Percentiles rank a stretch among this genome's conserved stretches.
phyloP scores from a whole-genome alignment of 2,113 vertebrate species.

The Chunga burmeisteri region DNA sequence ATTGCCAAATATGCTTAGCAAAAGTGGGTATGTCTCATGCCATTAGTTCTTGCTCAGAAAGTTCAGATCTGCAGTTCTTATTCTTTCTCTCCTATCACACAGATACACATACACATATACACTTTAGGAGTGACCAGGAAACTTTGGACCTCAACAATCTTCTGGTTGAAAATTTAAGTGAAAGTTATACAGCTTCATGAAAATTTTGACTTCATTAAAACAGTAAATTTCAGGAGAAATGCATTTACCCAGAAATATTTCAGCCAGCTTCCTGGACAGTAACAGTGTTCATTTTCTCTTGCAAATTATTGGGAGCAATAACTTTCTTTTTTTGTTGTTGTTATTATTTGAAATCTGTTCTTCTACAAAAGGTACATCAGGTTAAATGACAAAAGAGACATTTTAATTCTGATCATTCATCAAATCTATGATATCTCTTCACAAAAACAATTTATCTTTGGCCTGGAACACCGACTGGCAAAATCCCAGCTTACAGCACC shows the following conservation, averaged over 20 bases:
- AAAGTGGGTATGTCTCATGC: background rate
- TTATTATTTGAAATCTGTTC: background rate
- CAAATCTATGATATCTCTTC: background rate
- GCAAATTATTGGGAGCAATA: background rate
- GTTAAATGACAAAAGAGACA: background rate
- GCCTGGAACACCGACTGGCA: slow-evolving; percentile 25
- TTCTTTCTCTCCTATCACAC: background rate
- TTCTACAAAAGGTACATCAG: background rate
- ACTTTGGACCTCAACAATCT: background rate
- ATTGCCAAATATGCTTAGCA: background rate
- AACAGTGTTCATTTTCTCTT: background rate
- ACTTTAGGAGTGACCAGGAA: background rate
- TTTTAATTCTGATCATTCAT: background rate
- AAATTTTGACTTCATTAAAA: background rate
- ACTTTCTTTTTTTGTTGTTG: rapidly evolving
- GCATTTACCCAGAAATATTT: background rate
- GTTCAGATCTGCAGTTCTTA: background rate
- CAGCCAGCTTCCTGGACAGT: background rate
- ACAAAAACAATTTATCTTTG: background rate
- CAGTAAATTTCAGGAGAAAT: background rate
- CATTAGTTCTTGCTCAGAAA: background rate
- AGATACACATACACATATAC: rapidly evolving
- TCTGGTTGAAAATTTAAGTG: background rate
- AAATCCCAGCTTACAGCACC: slow-evolving; percentile 13
- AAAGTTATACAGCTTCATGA: background rate